Evolutionary conservation across 2,113 vertebrate genomes (phyloP).

Genomic region (Gambusia holbrooki): DNA sequence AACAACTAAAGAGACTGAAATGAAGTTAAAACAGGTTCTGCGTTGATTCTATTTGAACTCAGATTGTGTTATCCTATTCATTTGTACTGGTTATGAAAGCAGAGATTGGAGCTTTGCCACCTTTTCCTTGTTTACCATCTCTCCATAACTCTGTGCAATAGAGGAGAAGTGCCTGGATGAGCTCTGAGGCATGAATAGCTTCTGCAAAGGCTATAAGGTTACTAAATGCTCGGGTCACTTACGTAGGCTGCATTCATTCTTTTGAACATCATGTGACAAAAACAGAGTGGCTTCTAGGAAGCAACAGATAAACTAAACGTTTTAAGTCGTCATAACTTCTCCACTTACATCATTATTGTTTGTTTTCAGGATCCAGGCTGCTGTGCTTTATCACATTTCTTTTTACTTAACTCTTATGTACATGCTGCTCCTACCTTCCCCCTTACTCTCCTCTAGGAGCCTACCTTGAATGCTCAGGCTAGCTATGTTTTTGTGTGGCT

Average conservation of each 20-base stretch:
- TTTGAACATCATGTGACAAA: conserved; percentile 40
- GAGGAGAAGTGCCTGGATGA: conserved; percentile 16
- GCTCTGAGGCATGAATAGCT: conserved; percentile 16
- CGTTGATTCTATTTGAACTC: neutral
- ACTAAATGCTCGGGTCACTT: conserved; percentile 58
- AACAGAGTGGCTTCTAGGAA: neutral
- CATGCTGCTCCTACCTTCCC: too few relatives aligned
- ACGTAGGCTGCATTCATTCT: conserved; percentile 1
- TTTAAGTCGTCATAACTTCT: neutral
- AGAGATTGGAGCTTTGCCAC: conserved; percentile 11
- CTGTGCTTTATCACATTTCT: conserved; percentile 15
- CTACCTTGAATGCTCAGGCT: too few relatives aligned
- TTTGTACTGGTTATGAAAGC: conserved; percentile 50
- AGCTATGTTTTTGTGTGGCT: too few relatives aligned
- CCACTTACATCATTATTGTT: conserved; percentile 48
- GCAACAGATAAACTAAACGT: conserved; percentile 5
- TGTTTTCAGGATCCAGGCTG: conserved; percentile 24
- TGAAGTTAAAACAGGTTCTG: neutral
- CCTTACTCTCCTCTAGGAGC: too few relatives aligned
- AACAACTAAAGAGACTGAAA: too few relatives aligned
- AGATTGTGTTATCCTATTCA: neutral
- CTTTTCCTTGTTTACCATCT: conserved; percentile 51
- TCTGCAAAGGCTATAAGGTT: conserved; percentile 44
- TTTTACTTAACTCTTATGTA: neutral
- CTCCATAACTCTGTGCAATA: conserved; percentile 33